Evolutionary conservation across 2,113 vertebrate species (phyloP).

Genomic region (Ceyx cyanopectus): DNA sequence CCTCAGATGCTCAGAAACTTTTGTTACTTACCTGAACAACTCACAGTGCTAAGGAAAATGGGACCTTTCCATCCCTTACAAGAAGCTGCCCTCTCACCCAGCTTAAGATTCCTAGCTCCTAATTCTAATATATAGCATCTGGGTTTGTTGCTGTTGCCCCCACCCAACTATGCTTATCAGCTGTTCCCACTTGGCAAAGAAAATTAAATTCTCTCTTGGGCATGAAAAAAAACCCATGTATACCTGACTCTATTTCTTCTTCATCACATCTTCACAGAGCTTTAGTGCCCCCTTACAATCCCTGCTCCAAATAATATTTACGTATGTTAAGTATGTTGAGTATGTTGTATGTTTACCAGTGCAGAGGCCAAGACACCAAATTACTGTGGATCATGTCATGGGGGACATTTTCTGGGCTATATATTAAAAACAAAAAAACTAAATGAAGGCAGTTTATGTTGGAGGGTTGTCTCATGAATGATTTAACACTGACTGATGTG

Average conservation of each 20-base stretch:
- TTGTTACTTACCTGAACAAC: neutral
- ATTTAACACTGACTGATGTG: neutral
- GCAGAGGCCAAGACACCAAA: neutral
- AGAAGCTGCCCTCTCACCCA: neutral
- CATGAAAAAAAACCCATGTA: rapidly evolving
- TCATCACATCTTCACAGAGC: neutral
- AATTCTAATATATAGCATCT: neutral
- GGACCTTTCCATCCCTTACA: rapidly evolving
- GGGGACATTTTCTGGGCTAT: neutral
- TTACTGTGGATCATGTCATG: neutral
- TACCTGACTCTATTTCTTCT: neutral
- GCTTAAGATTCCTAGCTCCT: rapidly evolving
- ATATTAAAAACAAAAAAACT: neutral
- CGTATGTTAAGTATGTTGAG: neutral
- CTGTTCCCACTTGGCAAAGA: neutral
- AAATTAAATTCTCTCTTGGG: neutral
- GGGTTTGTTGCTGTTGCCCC: neutral
- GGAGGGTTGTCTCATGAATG: neutral
- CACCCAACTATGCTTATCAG: neutral
- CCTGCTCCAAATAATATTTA: neutral
- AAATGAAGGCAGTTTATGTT: neutral
- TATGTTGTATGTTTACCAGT: neutral
- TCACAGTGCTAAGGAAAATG: rapidly evolving
- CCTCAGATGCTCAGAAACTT: neutral
- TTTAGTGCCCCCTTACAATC: neutral